Conservation (phyloP, 2,797 vertebrate species). For the Lithobates sylvaticus region DNA sequence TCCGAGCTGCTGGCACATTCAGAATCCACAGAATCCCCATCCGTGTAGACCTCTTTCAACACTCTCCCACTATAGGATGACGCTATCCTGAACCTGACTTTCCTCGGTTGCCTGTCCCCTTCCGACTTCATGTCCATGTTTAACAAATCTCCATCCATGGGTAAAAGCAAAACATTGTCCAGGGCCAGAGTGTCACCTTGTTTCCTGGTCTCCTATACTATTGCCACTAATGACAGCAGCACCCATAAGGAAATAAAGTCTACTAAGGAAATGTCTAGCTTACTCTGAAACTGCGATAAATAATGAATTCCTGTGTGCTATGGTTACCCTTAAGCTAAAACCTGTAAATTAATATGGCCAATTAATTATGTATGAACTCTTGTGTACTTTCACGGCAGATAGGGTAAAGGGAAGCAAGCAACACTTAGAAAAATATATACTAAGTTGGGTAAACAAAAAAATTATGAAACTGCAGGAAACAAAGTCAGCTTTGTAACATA, state of each 20-base stretch:
- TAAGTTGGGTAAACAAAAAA: background rate
- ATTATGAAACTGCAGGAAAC: background rate
- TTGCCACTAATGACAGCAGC: conserved; percentile 73
- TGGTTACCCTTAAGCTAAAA: conserved; percentile 93
- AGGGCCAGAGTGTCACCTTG: conserved; percentile 63
- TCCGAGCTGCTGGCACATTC: conserved; percentile 92
- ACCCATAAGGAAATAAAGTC: conserved; percentile 77
- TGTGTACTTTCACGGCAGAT: conserved; percentile 71
- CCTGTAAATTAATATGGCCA: conserved; percentile 85
- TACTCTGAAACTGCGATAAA: conserved; percentile 79
- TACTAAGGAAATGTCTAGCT: conserved; percentile 76
- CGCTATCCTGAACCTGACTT: conserved; percentile 94
- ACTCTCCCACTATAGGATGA: conserved; percentile 94
- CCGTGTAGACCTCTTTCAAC: conserved; percentile 93
- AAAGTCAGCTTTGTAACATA: too few relatives aligned
- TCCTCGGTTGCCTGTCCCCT: conserved; percentile 82
- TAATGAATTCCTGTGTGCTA: conserved; percentile 90
- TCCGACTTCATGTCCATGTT: conserved; percentile 72
- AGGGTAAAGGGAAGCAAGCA: conserved; percentile 61
- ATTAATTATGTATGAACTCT: conserved; percentile 86
- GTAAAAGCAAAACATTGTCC: conserved; percentile 76
- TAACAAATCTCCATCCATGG: conserved; percentile 78
- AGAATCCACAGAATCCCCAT: conserved; percentile 90
- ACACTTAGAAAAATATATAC: background rate
- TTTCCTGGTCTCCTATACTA: conserved; percentile 69